A percentile compares a stretch with the other conserved stretches of the same genome.
Conservation (phyloP, 2,113 vertebrate species). For the Mola mola region DNA sequence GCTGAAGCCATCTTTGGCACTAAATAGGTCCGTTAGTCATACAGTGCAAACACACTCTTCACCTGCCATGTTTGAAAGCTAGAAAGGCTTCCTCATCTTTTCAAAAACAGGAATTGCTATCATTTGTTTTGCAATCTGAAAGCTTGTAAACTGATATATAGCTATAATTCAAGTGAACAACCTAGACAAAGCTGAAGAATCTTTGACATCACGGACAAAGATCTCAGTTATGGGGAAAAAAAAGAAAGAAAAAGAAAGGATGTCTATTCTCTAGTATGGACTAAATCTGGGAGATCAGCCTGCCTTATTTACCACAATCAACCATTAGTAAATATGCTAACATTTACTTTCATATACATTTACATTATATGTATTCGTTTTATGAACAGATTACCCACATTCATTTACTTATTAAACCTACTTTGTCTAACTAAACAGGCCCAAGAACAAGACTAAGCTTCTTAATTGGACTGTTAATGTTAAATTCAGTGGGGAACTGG, state of each 20-base stretch:
- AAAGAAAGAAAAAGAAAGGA: no score
- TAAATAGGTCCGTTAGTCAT: no score
- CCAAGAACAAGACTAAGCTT: slow-evolving; percentile 1
- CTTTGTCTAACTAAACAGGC: not conserved
- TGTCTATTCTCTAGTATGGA: not conserved
- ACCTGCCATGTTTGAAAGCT: slow-evolving; percentile 70
- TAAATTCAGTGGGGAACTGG: slow-evolving; percentile 11
- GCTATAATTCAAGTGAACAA: slow-evolving; percentile 49
- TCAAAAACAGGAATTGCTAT: slow-evolving; percentile 53
- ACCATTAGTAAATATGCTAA: not conserved
- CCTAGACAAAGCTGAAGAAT: slow-evolving; percentile 17
- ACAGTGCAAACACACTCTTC: slow-evolving; percentile 65
- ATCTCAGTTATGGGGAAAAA: not conserved
- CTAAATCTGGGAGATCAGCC: not conserved
- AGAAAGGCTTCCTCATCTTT: slow-evolving; percentile 67
- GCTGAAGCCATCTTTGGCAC: no score
- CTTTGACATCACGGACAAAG: slow-evolving; percentile 3
- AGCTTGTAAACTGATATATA: slow-evolving; percentile 38
- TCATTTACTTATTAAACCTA: not conserved
- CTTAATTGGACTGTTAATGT: slow-evolving; percentile 1
- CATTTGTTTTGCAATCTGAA: slow-evolving; percentile 69
- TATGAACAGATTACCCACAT: not conserved
- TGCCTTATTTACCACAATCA: not conserved
- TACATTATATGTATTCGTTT: no score
- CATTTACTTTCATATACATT: not conserved